These are phyloP conservation scores for Semotilus atromaculatus DNA, from an alignment of 2,797 vertebrate species.

Conservation along the genomic window DNA sequence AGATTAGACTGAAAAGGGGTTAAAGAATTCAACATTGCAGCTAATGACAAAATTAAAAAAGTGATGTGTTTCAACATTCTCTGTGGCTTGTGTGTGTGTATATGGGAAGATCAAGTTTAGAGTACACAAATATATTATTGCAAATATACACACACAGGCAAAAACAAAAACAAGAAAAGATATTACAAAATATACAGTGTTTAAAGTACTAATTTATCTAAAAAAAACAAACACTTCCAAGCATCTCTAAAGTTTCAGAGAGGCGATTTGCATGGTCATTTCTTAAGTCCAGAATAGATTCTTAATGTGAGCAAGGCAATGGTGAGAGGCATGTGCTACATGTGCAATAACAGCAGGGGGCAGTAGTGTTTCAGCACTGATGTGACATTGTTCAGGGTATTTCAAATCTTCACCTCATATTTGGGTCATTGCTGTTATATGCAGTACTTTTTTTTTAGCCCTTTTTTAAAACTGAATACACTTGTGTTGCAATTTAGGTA, in stretches of 20 bases:
- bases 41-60: neutral
- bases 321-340: constrained; percentile 47
- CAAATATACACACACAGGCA: neutral
- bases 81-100: neutral
- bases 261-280: neutral
- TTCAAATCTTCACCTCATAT: neutral
- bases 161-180: neutral
- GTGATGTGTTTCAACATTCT: neutral
- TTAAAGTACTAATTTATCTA: neutral
- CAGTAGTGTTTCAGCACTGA: constrained; percentile 63
- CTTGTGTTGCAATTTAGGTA: neutral
- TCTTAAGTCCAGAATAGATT: neutral
- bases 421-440: neutral
- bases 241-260: neutral
- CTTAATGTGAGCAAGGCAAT: neutral
- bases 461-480: neutral
- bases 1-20: constrained; percentile 18
- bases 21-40: constrained; percentile 10
- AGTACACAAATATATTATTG: neutral
- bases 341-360: constrained; percentile 72
- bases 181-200: neutral
- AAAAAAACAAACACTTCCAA: neutral
- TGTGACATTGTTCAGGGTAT: neutral
- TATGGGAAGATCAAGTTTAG: neutral
- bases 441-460: neutral